Base-by-base conservation (phyloP, 2,888 invertebrate genomes). In the Oxytorus armatus region DNA sequence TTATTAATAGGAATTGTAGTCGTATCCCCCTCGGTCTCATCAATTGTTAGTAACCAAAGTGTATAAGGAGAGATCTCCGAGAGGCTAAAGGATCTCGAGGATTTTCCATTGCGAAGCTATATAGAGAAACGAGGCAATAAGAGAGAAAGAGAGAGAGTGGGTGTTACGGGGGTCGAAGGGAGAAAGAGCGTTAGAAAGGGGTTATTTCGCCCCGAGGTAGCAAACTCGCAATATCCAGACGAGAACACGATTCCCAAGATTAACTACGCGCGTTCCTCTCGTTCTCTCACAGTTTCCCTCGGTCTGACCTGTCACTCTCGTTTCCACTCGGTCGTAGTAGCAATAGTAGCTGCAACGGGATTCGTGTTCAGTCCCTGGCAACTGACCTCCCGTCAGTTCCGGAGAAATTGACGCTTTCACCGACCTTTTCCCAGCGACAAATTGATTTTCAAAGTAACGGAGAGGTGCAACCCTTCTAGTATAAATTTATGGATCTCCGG, bases 301-400 rank as follows among this genome's bases (percentile, higher is more conserved):
- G 65, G 70, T 66, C 72, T 59, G 55, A 70, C 55, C 70, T 72
- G 77, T 77, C 72, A 77, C 59, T 72, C 57, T 29, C 36, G 25
- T 65, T 72, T 42, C 65, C 29, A 57, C 65, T 59, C 8, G 8
- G 23, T 23, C 16, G 23, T 11, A 8, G 8, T 42, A 44, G 53
- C 8, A 36, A 33, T 21, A 8, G 57, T 29, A 18, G 63, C 29
- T 36, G 47, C 23, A 39, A 42, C 25, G 7, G 33, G 36, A 14
- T 44, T n/a, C 11, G 53, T 33, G 53, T n/a, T n/a, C n/a, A n/a
- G 61, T 53, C 29, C 42, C 11, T 59, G 33, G 70, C 61, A 61
- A 33, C n/a, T 63, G 69, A 77, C 53, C 69, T 63, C n/a, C n/a
- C 69, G 33, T 53, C 25, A 10, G 53, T 14, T 14, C 25, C 18